Percentiles rank a stretch among this genome's conserved stretches.
Evolutionary conservation across 2,888 invertebrate genomes (phyloP).

Genomic region (Drosophila putrida): DNA sequence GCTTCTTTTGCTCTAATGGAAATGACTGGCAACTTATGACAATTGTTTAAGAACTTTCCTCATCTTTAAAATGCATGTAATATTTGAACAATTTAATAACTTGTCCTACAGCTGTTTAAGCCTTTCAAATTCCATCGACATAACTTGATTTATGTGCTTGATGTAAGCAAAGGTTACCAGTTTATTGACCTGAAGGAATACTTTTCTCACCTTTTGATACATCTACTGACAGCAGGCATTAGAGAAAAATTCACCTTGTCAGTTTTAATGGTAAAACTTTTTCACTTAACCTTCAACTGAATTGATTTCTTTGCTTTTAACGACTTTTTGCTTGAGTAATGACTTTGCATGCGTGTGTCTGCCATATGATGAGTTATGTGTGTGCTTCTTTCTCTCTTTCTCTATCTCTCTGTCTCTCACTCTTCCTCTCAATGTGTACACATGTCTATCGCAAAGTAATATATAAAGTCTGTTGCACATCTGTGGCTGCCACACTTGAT

Average conservation of each 20-base stretch:
- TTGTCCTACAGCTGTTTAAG: constrained; percentile 21
- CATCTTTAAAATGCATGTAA: neutral
- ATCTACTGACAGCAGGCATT: constrained; percentile 36
- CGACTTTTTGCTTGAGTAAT: constrained; percentile 72
- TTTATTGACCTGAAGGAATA: constrained; percentile 48
- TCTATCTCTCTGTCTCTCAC: neutral
- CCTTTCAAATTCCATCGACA: constrained; percentile 17
- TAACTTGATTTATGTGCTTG: constrained; percentile 50
- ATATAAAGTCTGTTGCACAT: constrained; percentile 54
- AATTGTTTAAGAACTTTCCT: constrained; percentile 22
- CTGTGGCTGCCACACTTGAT: constrained; percentile 27
- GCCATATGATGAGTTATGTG: constrained; percentile 63
- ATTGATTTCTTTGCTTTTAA: constrained; percentile 68
- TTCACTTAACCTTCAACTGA: constrained; percentile 71
- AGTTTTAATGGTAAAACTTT: constrained; percentile 68
- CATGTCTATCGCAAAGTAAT: constrained; percentile 31
- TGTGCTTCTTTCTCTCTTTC: constrained; percentile 4
- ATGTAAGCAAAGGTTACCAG: constrained; percentile 17
- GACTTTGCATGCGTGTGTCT: constrained; percentile 71
- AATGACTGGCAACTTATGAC: constrained; percentile 26
- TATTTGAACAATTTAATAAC: constrained; percentile 21
- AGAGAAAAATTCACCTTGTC: constrained; percentile 58
- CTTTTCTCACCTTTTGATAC: constrained; percentile 42
- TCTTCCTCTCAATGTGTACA: constrained; percentile 1
- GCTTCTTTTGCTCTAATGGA: constrained; percentile 9